phyloP scores from a whole-genome alignment of 2,888 invertebrate species.

The Philopedon plagiatum region DNA sequence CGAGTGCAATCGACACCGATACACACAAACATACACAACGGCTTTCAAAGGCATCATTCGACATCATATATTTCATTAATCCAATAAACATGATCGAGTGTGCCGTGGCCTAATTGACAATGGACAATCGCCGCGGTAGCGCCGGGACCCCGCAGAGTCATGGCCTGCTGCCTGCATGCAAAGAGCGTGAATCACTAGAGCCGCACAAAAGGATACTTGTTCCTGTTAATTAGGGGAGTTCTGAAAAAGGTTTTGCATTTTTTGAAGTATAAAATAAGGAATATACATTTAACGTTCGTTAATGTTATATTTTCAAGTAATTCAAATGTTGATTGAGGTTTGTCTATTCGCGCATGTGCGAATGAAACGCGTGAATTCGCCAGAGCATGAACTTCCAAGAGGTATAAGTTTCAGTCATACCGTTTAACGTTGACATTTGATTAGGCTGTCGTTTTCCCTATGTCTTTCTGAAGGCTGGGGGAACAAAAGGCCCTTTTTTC shows the following conservation, averaged over 20 bases:
- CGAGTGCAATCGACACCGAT: conserved; percentile 63
- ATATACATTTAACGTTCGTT: too few relatives aligned
- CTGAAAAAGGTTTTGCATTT: not conserved
- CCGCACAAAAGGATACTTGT: conserved; percentile 10
- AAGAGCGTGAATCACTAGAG: conserved; percentile 27
- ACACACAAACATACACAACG: conserved; percentile 36
- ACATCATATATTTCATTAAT: conserved; percentile 64
- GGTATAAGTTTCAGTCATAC: too few relatives aligned
- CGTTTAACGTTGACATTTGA: too few relatives aligned
- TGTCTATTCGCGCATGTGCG: too few relatives aligned
- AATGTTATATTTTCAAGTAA: too few relatives aligned
- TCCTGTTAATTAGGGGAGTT: conserved; percentile 7
- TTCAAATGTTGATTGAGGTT: too few relatives aligned
- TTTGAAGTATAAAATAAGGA: too few relatives aligned
- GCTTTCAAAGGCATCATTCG: conserved; percentile 52
- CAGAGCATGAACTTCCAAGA: too few relatives aligned
- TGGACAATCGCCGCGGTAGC: conserved; percentile 62
- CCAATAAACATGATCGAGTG: conserved; percentile 66
- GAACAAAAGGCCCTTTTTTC: too few relatives aligned
- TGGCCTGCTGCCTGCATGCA: conserved; percentile 51
- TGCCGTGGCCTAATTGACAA: conserved; percentile 64
- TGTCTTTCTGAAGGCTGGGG: too few relatives aligned
- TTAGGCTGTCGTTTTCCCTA: too few relatives aligned
- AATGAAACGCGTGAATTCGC: too few relatives aligned
- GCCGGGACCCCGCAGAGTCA: conserved; percentile 57